Conservation (phyloP, 2,888 invertebrate species). For the Anodontia alba region DNA sequence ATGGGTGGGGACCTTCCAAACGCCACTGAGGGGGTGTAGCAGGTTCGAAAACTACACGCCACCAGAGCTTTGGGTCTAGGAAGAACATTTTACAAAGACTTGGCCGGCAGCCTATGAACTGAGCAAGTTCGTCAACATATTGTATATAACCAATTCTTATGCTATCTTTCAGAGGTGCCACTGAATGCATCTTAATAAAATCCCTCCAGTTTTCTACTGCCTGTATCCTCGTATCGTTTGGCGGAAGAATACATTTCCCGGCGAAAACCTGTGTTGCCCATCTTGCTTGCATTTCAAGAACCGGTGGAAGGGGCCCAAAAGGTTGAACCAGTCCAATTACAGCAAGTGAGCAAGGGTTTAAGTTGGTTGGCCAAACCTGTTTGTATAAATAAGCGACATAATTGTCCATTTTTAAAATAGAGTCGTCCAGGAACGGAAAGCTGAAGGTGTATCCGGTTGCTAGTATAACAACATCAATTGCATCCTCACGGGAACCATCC, state of each 20-base stretch:
- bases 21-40: slow-evolving; percentile 58
- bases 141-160: slow-evolving; percentile 51
- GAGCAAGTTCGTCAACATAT: slow-evolving; percentile 42
- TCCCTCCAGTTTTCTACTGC: slow-evolving; percentile 31
- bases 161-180: slow-evolving; percentile 50
- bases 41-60: slow-evolving; percentile 43
- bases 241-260: slow-evolving; percentile 46
- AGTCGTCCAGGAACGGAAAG: slow-evolving; percentile 55
- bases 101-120: slow-evolving; percentile 50
- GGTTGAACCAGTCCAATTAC: slow-evolving; percentile 59
- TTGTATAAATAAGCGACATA: slow-evolving; percentile 51
- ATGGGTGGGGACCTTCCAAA: slow-evolving; percentile 51
- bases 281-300: slow-evolving; percentile 59
- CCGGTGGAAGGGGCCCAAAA: slow-evolving; percentile 54
- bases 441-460: slow-evolving; percentile 56
- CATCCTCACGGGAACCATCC: slow-evolving; percentile 38
- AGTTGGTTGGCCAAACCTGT: slow-evolving; percentile 45
- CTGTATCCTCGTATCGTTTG: slow-evolving; percentile 4
- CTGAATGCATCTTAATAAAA: slow-evolving; percentile 38
- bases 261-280: slow-evolving; percentile 53
- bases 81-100: slow-evolving; percentile 48
- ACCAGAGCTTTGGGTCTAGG: slow-evolving; percentile 45
- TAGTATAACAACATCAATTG: slow-evolving; percentile 54
- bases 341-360: slow-evolving; percentile 48
- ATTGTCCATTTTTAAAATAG: slow-evolving; percentile 34